These are phyloP conservation scores for Seriola aureovittata DNA, from an alignment of 2,113 vertebrate genomes.

Conservation along the genomic window DNA sequence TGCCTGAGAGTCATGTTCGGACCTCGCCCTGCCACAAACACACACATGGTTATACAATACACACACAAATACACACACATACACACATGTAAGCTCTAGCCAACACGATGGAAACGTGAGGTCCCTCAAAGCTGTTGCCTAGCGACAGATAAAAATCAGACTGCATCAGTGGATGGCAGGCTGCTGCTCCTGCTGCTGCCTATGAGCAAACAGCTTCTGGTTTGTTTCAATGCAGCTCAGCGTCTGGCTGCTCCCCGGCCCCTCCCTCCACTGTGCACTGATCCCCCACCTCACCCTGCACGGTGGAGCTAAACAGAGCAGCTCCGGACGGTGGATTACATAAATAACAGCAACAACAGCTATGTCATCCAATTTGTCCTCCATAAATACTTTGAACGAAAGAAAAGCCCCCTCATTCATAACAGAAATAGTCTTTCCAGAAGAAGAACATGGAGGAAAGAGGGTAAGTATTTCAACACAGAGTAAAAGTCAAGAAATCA, in stretches of 20 bases:
- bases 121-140: conserved; percentile 79
- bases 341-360: conserved; percentile 29
- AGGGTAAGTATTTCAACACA: not conserved
- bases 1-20: conserved; percentile 34
- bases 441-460: not conserved
- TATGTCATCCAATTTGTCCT: conserved; percentile 38
- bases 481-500: not conserved
- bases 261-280: conserved; percentile 18
- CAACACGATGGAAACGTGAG: conserved; percentile 59
- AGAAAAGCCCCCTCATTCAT: not conserved
- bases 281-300: conserved; percentile 14
- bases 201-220: conserved; percentile 68
- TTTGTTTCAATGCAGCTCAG: conserved; percentile 47
- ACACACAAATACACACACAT: conserved; percentile 23
- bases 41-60: not conserved
- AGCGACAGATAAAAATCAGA: conserved; percentile 82
- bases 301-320: not conserved
- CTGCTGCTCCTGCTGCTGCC: conserved; percentile 48
- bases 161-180: conserved; percentile 63
- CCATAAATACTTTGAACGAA: conserved; percentile 18
- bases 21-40: conserved; percentile 45
- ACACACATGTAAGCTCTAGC: conserved; percentile 23
- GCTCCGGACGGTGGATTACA: conserved; percentile 39
- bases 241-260: conserved; percentile 13
- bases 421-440: conserved; percentile 2